phyloP scores from a whole-genome alignment of 1,140 invertebrate species.

The Drosophila arizonae region DNA sequence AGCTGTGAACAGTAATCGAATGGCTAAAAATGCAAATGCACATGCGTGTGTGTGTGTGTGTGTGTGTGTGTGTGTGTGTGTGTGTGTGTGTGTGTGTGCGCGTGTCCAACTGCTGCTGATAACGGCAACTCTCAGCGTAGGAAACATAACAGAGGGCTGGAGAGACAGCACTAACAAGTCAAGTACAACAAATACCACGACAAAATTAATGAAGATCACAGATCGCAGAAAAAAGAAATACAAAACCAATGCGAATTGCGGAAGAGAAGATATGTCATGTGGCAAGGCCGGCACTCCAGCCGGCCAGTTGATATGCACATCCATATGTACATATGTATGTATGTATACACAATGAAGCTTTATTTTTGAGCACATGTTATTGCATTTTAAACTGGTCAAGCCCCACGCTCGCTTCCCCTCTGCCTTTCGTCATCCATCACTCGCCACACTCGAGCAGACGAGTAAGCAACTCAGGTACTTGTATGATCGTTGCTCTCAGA shows the following conservation, averaged over 20 bases:
- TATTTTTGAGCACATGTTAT: conserved; percentile 17
- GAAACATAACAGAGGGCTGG: not conserved
- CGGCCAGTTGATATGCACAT: conserved; percentile 32
- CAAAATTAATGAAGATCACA: conserved; percentile 14
- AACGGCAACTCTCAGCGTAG: not conserved
- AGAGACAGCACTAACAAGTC: conserved; percentile 5
- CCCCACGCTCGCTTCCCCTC: not conserved
- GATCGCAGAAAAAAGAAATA: conserved; percentile 1
- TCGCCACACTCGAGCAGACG: not conserved
- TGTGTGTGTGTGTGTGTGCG: not conserved
- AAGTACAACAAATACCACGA: not conserved
- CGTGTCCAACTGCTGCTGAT: not conserved
- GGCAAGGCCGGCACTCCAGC: conserved; percentile 37
- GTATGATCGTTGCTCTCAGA: conserved; percentile 15
- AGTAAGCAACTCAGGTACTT: conserved; percentile 18
- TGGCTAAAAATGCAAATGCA: conserved; percentile 5
- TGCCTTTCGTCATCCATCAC: not conserved
- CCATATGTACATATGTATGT: not conserved
- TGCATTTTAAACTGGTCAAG: conserved; percentile 38
- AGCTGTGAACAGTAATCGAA: conserved; percentile 21
- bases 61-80: not conserved
- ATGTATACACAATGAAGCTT: conserved; percentile 2
- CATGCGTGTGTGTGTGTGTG: not conserved
- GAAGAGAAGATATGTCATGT: conserved; percentile 2
- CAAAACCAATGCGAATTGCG: conserved; percentile 3